Base-by-base conservation (phyloP, 2,113 vertebrate genomes). In the Naja naja region DNA sequence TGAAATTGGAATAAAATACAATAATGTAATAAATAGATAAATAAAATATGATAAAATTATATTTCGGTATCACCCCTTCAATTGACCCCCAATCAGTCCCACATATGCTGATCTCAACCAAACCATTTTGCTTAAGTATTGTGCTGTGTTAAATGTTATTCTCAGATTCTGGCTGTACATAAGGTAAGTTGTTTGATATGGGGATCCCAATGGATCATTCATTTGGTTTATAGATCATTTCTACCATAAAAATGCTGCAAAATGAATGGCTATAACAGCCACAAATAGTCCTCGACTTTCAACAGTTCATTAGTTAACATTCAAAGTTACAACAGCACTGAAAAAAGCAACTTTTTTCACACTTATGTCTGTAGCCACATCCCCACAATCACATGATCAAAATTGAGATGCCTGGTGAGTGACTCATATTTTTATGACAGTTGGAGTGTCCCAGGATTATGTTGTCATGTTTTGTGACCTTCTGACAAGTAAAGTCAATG, bases 191-290 rank as follows among this genome's bases (percentile, higher is more conserved):
- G 11, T 52, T 52, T 52, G 49, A 52, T 52, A 52, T 52, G 49
- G 11, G 49, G 11, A 52, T 52, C 49, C 11, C 49, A 52, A 52
- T 52, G 49, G 49, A 12, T 52, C 49, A 52, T 52, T 52, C 49
- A 12, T 52, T 11, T 52, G 49, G 49, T 52, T 11, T 52, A 52
- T 52, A 52, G 49, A 49, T 49, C 47, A 49, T 25, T 0, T 96
- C 95, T 88, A 30, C 27, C 27, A 64, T 64, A 85, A 9, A 89
- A 55, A 6, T 25, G 5, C 91, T 49, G 53, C 91, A 96, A 94
- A 94, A 94, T 93, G 87, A 88, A 56, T 81, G 93, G 89, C 58
- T 11, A 16, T 94, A 95, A 96, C 27, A 60, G 3, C 58, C 1
- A 25, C 58, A 60, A 9, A 10, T 60, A 60, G 58, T 60, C 58